phyloP scores from a whole-genome alignment of 30 jellyfish, hydroid and myxozoan species.

The Aurelia sp. region DNA sequence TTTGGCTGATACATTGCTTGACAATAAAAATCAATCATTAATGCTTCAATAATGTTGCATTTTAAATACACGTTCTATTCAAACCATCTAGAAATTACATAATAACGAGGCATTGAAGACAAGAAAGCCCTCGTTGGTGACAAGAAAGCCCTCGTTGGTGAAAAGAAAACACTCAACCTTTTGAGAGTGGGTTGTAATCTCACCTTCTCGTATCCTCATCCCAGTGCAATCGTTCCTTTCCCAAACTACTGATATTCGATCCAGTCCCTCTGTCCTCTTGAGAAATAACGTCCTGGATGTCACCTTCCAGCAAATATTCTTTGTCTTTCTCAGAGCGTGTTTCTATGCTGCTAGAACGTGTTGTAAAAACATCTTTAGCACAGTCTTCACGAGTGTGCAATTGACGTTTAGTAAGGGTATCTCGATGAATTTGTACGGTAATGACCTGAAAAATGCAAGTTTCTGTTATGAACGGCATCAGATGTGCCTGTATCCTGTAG shows the following conservation, averaged over 20 bases:
- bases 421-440: constrained; percentile 36
- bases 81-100: too few relatives aligned
- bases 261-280: constrained; percentile 10
- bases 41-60: too few relatives aligned
- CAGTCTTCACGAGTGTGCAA: constrained; percentile 1
- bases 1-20: too few relatives aligned
- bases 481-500: too few relatives aligned
- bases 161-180: too few relatives aligned
- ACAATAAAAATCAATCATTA: too few relatives aligned
- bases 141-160: too few relatives aligned
- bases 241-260: background rate
- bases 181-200: background rate
- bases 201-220: constrained; percentile 11
- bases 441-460: background rate
- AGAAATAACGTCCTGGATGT: constrained; percentile 12
- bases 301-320: constrained; percentile 32
- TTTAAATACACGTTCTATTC: too few relatives aligned
- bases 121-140: too few relatives aligned
- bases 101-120: too few relatives aligned
- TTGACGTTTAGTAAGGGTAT: background rate
- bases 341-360: constrained; percentile 39
- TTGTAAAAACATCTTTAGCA: constrained; percentile 17
- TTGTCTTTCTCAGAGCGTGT: constrained; percentile 37
- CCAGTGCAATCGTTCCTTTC: constrained; percentile 11
- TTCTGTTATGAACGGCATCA: too few relatives aligned